Conservation (phyloP, 2,888 invertebrate genomes). For the Drosophila hamatofila region DNA sequence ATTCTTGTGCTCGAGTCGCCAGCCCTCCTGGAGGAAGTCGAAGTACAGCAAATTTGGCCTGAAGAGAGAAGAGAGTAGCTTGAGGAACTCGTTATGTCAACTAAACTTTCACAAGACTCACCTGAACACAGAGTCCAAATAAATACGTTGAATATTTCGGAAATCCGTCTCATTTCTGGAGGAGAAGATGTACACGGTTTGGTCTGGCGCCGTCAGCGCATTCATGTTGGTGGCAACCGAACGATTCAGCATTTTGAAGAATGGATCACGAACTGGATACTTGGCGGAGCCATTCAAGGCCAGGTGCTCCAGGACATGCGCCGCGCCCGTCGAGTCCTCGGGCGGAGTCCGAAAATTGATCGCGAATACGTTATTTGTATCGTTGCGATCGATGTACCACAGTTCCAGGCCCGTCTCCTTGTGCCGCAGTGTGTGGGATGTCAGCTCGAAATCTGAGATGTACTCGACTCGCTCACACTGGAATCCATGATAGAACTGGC, state of each 20-base stretch:
- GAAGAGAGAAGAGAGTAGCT: conserved; percentile 21
- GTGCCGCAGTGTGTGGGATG: conserved; percentile 91
- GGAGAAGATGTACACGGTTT: conserved; percentile 97
- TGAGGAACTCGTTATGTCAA: no score
- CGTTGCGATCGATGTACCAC: conserved; percentile 94
- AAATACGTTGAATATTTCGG: conserved; percentile 94
- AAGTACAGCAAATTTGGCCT: conserved; percentile 91
- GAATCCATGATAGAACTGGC: conserved; percentile 88
- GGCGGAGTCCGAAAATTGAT: conserved; percentile 97
- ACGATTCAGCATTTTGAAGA: conserved; percentile 97
- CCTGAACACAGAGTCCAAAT: conserved; percentile 95
- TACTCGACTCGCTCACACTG: conserved; percentile 88
- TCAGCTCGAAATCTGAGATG: conserved; percentile 93
- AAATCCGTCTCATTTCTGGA: conserved; percentile 95
- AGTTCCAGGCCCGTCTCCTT: conserved; percentile 93
- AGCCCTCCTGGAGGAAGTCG: conserved; percentile 97
- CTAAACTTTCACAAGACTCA: conserved; percentile 44
- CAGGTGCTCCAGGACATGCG: conserved; percentile 97
- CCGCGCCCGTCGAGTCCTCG: conserved; percentile 93
- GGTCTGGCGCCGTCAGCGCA: conserved; percentile 95
- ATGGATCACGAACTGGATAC: conserved; percentile 96
- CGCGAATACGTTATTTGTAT: conserved; percentile 95
- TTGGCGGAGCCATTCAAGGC: conserved; percentile 95
- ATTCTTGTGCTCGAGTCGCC: conserved; percentile 94
- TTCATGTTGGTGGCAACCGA: conserved; percentile 98